Percentiles rank a stretch among this genome's conserved stretches.
phyloP scores from a whole-genome alignment of 2,113 vertebrate species.

The Trichechus manatus region DNA sequence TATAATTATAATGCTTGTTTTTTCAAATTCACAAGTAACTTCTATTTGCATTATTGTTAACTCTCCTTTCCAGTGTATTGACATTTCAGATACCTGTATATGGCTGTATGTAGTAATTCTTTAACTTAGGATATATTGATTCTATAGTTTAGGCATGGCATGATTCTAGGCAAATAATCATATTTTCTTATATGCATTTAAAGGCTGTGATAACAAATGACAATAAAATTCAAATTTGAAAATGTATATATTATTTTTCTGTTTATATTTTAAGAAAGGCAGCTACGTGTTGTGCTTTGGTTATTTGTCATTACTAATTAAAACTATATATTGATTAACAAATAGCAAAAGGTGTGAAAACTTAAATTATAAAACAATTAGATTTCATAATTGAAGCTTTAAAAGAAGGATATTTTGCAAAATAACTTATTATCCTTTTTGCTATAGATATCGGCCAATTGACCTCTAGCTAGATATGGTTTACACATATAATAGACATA shows the following conservation, averaged over 20 bases:
- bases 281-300: background rate
- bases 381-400: background rate
- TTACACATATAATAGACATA: background rate
- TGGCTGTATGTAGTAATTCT: background rate
- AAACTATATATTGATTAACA: background rate
- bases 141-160: background rate
- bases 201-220: background rate
- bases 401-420: background rate
- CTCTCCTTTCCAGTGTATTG: conserved; percentile 30
- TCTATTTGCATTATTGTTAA: background rate
- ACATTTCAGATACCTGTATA: background rate
- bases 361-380: background rate
- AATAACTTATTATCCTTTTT: background rate
- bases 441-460: background rate
- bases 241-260: background rate
- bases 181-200: background rate
- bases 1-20: background rate
- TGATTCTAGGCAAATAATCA: background rate
- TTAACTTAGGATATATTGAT: background rate
- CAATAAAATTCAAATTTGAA: background rate
- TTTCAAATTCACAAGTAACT: background rate
- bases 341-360: background rate
- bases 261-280: background rate
- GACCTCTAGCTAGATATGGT: background rate
- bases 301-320: background rate